Conservation (phyloP, 2,797 vertebrate genomes). For the Oryzias dopingdopingensis region DNA sequence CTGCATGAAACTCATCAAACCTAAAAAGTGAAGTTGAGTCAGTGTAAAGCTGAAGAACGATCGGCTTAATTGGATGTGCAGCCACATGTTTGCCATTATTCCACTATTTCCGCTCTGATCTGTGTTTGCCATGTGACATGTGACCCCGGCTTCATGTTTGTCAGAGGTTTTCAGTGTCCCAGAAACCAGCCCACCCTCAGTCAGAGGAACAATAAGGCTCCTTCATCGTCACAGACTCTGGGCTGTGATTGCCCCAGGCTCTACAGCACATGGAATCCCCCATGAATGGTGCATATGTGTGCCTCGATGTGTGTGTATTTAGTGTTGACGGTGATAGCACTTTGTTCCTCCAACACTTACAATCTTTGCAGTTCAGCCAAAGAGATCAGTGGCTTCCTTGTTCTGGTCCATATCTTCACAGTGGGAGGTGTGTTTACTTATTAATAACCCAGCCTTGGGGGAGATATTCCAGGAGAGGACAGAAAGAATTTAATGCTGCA, state of each 20-base stretch:
- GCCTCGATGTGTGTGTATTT: slow-evolving; percentile 26
- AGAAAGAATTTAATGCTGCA: slow-evolving; percentile 47
- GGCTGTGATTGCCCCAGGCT: slow-evolving; percentile 55
- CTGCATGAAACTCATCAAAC: slow-evolving; percentile 10
- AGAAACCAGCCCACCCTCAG: slow-evolving; percentile 59
- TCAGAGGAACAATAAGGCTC: slow-evolving; percentile 66
- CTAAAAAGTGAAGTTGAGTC: slow-evolving; percentile 2
- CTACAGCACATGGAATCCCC: slow-evolving; percentile 68
- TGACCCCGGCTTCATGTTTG: slow-evolving; percentile 47
- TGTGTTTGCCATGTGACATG: slow-evolving; percentile 62
- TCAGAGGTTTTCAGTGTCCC: slow-evolving; percentile 57
- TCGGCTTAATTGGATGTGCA: slow-evolving; percentile 15
- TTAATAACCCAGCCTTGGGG: slow-evolving; percentile 67
- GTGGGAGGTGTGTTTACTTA: slow-evolving; percentile 60
- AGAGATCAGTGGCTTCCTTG: slow-evolving; percentile 62
- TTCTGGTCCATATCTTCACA: slow-evolving; percentile 58
- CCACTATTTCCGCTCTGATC: slow-evolving; percentile 35
- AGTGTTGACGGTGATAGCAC: slow-evolving; percentile 44
- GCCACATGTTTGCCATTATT: slow-evolving; percentile 28
- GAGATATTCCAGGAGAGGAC: slow-evolving; percentile 61
- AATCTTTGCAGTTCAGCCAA: slow-evolving; percentile 58
- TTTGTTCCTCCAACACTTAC: slow-evolving; percentile 55
- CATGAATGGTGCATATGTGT: slow-evolving; percentile 55
- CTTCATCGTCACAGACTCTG: slow-evolving; percentile 59
- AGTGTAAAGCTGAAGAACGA: slow-evolving; percentile 8